A percentile compares a stretch with the other conserved stretches of the same genome.
Evolutionary conservation across 1,140 invertebrate genomes (phyloP).

Genomic region (Zaprionus gabonicus): DNA sequence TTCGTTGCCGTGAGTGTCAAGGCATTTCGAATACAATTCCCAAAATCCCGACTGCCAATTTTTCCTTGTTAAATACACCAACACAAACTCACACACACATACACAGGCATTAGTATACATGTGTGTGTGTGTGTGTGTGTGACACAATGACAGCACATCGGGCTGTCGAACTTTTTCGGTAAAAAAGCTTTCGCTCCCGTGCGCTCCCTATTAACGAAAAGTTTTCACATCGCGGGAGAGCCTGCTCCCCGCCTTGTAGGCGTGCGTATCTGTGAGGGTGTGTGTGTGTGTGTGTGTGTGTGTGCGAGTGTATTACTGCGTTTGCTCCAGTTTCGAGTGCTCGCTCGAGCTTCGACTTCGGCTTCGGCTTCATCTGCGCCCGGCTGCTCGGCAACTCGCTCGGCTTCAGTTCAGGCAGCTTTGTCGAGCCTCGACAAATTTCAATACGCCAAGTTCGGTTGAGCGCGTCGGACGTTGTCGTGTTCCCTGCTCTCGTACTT

Average conservation of each 20-base stretch:
- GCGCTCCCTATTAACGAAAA: constrained; percentile 42
- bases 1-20: constrained; percentile 18
- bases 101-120: neutral
- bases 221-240: constrained; percentile 53
- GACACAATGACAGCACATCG: constrained; percentile 26
- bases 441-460: constrained; percentile 82
- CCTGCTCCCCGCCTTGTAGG: neutral
- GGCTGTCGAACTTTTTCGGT: constrained; percentile 55
- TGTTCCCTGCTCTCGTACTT: constrained; percentile 39
- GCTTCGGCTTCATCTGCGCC: constrained; percentile 11
- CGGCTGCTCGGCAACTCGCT: constrained; percentile 18
- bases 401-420: constrained; percentile 36
- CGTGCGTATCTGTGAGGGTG: constrained; percentile 14
- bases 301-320: constrained; percentile 44
- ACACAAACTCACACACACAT: constrained; percentile 23
- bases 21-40: constrained; percentile 65
- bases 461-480: constrained; percentile 80
- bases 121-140: constrained; percentile 9
- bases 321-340: constrained; percentile 72
- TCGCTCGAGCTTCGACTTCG: constrained; percentile 1
- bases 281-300: constrained; percentile 15
- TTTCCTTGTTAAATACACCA: constrained; percentile 69
- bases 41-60: constrained; percentile 77
- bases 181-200: constrained; percentile 73
- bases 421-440: constrained; percentile 53